Evolutionary conservation across 1,140 invertebrate species (phyloP).

Genomic region (Samia ricini): DNA sequence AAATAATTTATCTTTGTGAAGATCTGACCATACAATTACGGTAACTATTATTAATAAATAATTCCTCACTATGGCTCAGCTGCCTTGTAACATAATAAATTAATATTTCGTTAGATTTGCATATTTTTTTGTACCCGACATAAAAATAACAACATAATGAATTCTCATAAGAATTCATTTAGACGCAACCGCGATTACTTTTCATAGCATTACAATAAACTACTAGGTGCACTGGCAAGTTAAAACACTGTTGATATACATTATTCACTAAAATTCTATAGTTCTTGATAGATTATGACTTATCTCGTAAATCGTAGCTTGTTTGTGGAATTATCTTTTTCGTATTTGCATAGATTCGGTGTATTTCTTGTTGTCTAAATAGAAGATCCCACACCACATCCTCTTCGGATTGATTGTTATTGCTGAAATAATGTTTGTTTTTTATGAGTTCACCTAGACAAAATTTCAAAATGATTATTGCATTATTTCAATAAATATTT

Average conservation of each 20-base stretch:
- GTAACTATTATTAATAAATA: neutral
- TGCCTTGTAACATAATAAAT: conserved; percentile 10
- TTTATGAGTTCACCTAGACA: too few relatives aligned
- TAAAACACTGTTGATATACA: neutral
- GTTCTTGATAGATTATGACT: neutral
- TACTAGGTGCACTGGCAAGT: neutral
- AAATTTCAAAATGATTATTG: too few relatives aligned
- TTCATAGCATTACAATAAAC: neutral
- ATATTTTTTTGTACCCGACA: neutral
- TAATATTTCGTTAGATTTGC: neutral
- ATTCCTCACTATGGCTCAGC: neutral
- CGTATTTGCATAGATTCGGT: neutral
- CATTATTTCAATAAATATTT: too few relatives aligned
- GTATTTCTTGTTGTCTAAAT: neutral
- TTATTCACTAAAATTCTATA: neutral
- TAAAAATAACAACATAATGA: neutral
- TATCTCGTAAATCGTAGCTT: neutral
- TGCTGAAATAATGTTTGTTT: neutral
- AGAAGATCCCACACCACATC: neutral
- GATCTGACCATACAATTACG: neutral
- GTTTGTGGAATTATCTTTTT: neutral
- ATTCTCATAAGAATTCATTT: neutral
- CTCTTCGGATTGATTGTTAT: neutral
- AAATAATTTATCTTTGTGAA: neutral
- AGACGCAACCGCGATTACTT: neutral